These are phyloP conservation scores for Cyclophora punctaria DNA, from an alignment of 2,888 invertebrate species.

Conservation along the genomic window DNA sequence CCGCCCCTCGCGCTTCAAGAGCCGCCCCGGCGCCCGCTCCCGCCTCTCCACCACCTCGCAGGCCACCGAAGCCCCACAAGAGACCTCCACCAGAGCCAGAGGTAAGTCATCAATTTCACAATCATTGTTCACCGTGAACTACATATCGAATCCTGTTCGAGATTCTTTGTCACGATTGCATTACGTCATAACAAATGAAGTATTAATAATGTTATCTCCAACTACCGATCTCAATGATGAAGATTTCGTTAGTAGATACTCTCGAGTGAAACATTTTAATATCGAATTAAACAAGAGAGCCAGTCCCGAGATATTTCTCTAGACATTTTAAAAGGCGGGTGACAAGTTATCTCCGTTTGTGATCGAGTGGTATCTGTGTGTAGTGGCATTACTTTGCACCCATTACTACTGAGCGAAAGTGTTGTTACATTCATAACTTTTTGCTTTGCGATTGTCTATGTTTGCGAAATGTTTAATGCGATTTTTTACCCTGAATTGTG, in stretches of 20 bases:
- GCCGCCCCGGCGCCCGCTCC: conserved; percentile 56
- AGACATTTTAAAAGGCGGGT: too few species aligned
- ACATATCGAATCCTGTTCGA: conserved; percentile 20
- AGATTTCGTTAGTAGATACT: too few species aligned
- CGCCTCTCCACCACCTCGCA: conserved; percentile 60
- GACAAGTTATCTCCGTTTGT: conserved; percentile 7
- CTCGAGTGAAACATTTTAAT: background rate
- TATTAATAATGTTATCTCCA: too few species aligned
- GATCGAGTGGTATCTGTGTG: conserved; percentile 21
- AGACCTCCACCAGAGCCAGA: conserved; percentile 65
- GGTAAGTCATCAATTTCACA: conserved; percentile 39
- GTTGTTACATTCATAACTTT: conserved; percentile 31
- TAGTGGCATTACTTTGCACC: conserved; percentile 12
- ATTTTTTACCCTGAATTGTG: conserved; percentile 1
- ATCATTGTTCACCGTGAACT: conserved; percentile 23
- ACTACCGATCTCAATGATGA: too few species aligned
- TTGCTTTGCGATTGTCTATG: conserved; percentile 48
- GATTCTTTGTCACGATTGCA: conserved; percentile 10
- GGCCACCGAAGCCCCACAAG: conserved; percentile 59
- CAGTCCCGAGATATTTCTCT: conserved; percentile 1
- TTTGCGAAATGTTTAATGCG: too few species aligned
- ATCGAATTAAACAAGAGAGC: conserved; percentile 2
- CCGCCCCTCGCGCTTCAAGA: conserved; percentile 62
- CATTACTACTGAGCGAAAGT: conserved; percentile 34
- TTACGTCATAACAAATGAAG: too few species aligned